These are phyloP conservation scores for Acropternis orthonyx DNA, from an alignment of 2,797 vertebrate species.

Conservation along the genomic window DNA sequence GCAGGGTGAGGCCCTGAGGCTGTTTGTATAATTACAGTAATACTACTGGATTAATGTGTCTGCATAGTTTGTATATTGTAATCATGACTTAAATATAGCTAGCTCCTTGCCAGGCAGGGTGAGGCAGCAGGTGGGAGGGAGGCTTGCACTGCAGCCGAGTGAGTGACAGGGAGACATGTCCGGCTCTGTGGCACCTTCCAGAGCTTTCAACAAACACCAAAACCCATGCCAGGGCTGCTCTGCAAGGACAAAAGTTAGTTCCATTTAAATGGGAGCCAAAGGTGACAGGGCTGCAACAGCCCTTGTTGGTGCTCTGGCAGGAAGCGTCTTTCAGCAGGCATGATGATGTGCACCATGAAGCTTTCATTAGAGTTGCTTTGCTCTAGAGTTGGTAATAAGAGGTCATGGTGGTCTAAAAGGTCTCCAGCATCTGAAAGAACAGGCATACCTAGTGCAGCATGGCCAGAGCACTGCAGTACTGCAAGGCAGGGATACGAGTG, in stretches of 20 bases:
- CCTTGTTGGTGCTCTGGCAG: not conserved
- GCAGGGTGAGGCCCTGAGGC: not conserved
- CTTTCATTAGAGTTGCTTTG: not conserved
- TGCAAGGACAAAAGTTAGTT: not conserved
- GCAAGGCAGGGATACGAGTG: accelerated
- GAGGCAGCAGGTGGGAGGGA: not conserved
- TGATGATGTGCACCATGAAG: not conserved
- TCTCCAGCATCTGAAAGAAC: not conserved
- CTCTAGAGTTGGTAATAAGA: accelerated
- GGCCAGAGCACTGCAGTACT: not conserved
- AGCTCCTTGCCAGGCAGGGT: not conserved
- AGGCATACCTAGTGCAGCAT: not conserved
- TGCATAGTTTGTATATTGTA: not conserved
- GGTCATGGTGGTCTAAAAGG: not conserved
- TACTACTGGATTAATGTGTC: not conserved
- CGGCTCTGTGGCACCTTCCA: not conserved
- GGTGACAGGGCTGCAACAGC: not conserved
- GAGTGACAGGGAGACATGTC: not conserved
- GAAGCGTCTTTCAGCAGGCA: not conserved
- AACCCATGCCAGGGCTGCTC: not conserved
- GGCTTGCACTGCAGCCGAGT: accelerated
- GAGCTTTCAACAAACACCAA: not conserved
- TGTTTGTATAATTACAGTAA: not conserved
- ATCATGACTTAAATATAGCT: not conserved
- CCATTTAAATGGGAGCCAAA: not conserved